A percentile compares a stretch with the other conserved stretches of the same genome.
These are phyloP conservation scores for Peromyscus leucopus DNA, from an alignment of 2,113 vertebrate species.

Conservation along the genomic window DNA sequence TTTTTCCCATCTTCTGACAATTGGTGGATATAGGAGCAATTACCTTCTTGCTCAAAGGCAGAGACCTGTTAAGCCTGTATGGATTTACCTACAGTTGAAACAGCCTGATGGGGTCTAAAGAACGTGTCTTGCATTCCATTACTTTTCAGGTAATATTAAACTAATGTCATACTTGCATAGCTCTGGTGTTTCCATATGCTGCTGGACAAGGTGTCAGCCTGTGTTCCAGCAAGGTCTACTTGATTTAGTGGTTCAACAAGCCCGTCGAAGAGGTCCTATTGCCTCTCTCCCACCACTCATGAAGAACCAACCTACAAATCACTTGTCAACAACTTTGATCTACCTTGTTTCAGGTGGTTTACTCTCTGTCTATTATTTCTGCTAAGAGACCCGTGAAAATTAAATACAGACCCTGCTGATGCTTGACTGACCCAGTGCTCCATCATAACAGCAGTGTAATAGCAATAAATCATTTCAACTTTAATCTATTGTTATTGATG, in stretches of 20 bases:
- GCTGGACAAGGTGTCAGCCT: slow-evolving; percentile 68
- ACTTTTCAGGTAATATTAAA: slow-evolving; percentile 54
- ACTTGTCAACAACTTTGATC: slow-evolving; percentile 90
- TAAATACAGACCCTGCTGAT: slow-evolving; percentile 90
- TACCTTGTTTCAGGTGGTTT: slow-evolving; percentile 94
- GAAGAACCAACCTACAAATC: slow-evolving; percentile 90
- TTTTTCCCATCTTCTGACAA: not conserved
- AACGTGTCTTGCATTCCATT: not conserved
- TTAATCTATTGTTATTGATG: slow-evolving; percentile 99
- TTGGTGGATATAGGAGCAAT: slow-evolving; percentile 3
- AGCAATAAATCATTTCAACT: slow-evolving; percentile 99
- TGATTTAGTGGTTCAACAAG: slow-evolving; percentile 85
- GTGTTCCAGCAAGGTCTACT: slow-evolving; percentile 62
- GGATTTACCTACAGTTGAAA: slow-evolving; percentile 42
- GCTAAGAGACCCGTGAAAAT: slow-evolving; percentile 92
- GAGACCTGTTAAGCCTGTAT: slow-evolving; percentile 45
- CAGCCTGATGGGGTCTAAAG: slow-evolving; percentile 5
- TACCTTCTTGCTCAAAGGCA: slow-evolving; percentile 12
- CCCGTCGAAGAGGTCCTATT: slow-evolving; percentile 77
- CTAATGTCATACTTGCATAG: slow-evolving; percentile 63
- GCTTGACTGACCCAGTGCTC: slow-evolving; percentile 91
- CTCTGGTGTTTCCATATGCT: slow-evolving; percentile 67
- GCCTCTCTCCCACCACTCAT: slow-evolving; percentile 83
- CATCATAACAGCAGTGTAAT: slow-evolving; percentile 90
- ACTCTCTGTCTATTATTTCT: slow-evolving; percentile 91